These are phyloP conservation scores for Apeira syringaria DNA, from an alignment of 2,888 invertebrate species.

Conservation along the genomic window DNA sequence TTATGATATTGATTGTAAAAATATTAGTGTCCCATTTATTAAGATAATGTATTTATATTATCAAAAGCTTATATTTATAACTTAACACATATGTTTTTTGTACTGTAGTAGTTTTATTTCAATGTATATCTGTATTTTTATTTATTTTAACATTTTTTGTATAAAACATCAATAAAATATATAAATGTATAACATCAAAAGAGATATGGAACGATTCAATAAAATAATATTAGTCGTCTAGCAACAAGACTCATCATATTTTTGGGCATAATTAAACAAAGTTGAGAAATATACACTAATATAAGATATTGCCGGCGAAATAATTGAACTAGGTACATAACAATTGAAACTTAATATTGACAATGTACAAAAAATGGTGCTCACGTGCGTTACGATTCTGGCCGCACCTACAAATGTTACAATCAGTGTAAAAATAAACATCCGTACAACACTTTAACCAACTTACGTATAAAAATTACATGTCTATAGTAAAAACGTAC, in stretches of 20 bases:
- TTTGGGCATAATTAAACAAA: slow-evolving; percentile 7
- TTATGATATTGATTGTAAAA: no score
- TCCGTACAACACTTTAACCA: slow-evolving; percentile 56
- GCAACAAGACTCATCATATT: no score
- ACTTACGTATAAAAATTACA: slow-evolving; percentile 71
- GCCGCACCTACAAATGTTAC: slow-evolving; percentile 49
- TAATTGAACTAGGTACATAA: slow-evolving; percentile 4
- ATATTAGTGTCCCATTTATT: no score
- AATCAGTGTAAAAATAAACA: slow-evolving; percentile 70
- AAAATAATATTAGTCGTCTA: slow-evolving; percentile 15
- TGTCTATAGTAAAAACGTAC: slow-evolving; percentile 38
- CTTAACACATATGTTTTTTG: slow-evolving; percentile 46
- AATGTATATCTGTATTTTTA: slow-evolving; percentile 26
- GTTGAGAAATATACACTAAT: slow-evolving; percentile 8
- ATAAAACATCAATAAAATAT: slow-evolving; percentile 31
- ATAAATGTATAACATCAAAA: slow-evolving; percentile 37
- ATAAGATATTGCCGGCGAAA: slow-evolving; percentile 17
- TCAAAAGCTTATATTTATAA: slow-evolving; percentile 37
- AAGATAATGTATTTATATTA: no score
- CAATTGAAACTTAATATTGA: slow-evolving; percentile 6
- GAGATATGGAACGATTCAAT: slow-evolving; percentile 38
- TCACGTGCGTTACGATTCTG: slow-evolving; percentile 54
- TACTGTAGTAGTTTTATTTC: slow-evolving; percentile 44
- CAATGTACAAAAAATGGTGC: slow-evolving; percentile 40
- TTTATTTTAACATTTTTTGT: slow-evolving; percentile 26